A percentile compares a stretch with the other conserved stretches of the same genome.
These are phyloP conservation scores for Pomacea maculata DNA, from an alignment of 1,140 invertebrate genomes.

Conservation along the genomic window DNA sequence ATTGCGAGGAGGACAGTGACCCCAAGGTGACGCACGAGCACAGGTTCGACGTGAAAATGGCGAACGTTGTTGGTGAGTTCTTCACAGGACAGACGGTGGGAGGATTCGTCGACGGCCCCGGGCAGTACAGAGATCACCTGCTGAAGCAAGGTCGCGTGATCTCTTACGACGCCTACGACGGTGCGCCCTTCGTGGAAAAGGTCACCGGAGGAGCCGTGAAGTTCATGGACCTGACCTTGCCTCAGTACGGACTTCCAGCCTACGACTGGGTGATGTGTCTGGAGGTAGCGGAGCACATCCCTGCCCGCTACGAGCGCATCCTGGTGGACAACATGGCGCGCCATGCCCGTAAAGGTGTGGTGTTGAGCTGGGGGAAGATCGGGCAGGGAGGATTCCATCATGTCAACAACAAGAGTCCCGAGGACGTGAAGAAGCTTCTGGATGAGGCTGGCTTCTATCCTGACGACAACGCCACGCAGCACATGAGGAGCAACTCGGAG, in stretches of 20 bases:
- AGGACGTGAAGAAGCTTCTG: conserved; percentile 26
- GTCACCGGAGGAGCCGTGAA: conserved; percentile 13
- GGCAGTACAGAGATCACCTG: background rate
- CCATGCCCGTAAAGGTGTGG: conserved; percentile 31
- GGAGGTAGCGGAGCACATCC: conserved; percentile 42
- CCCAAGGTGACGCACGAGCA: no score
- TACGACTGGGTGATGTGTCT: conserved; percentile 39
- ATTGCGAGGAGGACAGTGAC: no score
- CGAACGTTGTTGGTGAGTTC: no score
- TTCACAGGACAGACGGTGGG: background rate
- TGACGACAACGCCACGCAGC: conserved; percentile 17
- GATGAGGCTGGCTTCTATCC: conserved; percentile 21
- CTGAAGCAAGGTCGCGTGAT: background rate
- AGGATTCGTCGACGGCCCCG: conserved; percentile 8
- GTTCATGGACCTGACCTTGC: conserved; percentile 37
- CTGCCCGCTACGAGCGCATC: conserved; percentile 25
- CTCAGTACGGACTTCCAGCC: conserved; percentile 30
- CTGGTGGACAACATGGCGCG: conserved; percentile 37
- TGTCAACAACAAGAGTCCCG: conserved; percentile 24
- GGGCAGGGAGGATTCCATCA: conserved; percentile 31
- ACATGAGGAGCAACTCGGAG: conserved; percentile 18
- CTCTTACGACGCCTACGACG: conserved; percentile 29
- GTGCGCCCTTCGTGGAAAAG: conserved; percentile 32
- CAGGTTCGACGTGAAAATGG: no score
- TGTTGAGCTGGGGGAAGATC: conserved; percentile 36